Evolutionary conservation across 2,113 vertebrate genomes (phyloP).

Genomic region (Seriola quinqueradiata): DNA sequence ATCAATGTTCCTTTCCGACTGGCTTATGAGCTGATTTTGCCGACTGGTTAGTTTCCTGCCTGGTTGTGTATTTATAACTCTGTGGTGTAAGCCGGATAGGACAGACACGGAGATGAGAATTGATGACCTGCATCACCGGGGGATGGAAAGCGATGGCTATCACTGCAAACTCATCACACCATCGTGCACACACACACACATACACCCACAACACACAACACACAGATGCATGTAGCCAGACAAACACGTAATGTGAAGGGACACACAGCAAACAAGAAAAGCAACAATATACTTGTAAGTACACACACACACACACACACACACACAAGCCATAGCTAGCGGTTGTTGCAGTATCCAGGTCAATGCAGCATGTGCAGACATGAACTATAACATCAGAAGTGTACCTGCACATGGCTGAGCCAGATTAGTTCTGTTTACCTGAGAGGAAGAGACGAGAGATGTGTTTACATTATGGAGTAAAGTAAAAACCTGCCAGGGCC

Average conservation of each 20-base stretch:
- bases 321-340: neutral
- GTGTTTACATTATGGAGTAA: constrained; percentile 21
- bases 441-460: neutral
- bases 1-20: too few species aligned
- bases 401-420: constrained; percentile 54
- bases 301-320: neutral
- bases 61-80: constrained; percentile 59
- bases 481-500: constrained; percentile 13
- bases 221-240: neutral
- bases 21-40: neutral
- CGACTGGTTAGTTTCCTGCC: constrained; percentile 7
- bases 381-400: neutral
- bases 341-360: constrained; percentile 43
- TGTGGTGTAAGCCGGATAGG: constrained; percentile 34
- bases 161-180: constrained; percentile 43
- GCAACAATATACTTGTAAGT: neutral
- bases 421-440: constrained; percentile 44
- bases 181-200: neutral
- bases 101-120: constrained; percentile 61
- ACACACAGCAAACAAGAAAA: neutral
- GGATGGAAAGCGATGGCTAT: constrained; percentile 60
- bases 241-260: neutral
- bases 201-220: neutral
- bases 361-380: constrained; percentile 26
- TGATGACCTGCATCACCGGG: constrained; percentile 65